Base-by-base conservation (phyloP, 2,797 vertebrate genomes). In the Neosilurus mollespiculum region DNA sequence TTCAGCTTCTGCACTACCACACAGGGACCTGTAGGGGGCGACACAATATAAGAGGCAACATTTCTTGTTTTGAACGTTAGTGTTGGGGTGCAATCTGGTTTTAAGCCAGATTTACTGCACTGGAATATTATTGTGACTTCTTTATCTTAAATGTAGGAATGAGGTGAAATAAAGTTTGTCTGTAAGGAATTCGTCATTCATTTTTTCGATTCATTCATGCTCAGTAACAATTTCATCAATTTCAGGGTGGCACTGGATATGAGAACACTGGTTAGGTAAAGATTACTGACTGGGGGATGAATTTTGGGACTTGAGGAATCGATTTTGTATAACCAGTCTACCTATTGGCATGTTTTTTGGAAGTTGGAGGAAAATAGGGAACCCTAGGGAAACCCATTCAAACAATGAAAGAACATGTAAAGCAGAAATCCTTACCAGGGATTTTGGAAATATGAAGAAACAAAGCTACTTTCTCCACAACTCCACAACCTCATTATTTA, bases 1-100 rank as follows among this genome's bases (percentile, higher is more conserved):
- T 67, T 86, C 88, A 65, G 84, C 78, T 9, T 87, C 86, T 58
- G 78, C 83, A 79, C 83, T 65, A 56, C 22, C 51, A 67, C 8
- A 65, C 58, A 43, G 65, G 18, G 53, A 72, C 81, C 88, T 91
- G 78, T 59, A 80, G 86, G 49, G 67, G 54, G 82, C 61, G 34
- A 82, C 24, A 85, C 30, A 70, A 69, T 58, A 78, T 49, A 82
- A 22, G 20, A 59, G 2, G 20, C n/a, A 51, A 4, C 22, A 24
- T 24, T 51, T 78, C 59, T 49, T 4, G 64, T 62, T 59, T 43
- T 10, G 12, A 43, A 24, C 1, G 18, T 37, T 16, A 9, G 43
- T 34, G 1, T 54, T 24, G 34, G 34, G 7, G 6, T 12, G 43
- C 30, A 70, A 18, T 54, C 49, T 2, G 15, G 34, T 43, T 5